Percentiles rank a stretch among this genome's conserved stretches.
These are phyloP conservation scores for Oligia strigilis DNA, from an alignment of 2,888 invertebrate genomes.

Conservation along the genomic window DNA sequence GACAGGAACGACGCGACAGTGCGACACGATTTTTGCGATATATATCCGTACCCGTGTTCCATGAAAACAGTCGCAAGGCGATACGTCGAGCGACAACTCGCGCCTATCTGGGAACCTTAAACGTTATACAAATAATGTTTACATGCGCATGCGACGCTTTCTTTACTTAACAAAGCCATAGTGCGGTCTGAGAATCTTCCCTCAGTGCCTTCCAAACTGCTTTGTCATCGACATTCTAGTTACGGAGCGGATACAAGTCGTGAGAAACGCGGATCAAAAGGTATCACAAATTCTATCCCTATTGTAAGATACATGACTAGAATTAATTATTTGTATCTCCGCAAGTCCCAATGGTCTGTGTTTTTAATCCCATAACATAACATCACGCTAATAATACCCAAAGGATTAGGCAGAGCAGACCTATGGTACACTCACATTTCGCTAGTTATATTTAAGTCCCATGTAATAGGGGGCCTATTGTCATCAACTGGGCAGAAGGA, in stretches of 20 bases:
- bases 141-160: not conserved
- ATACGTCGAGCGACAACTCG: no score
- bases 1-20: not conserved
- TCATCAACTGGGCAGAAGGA: no score
- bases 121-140: not conserved
- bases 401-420: not conserved
- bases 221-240: slow-evolving; percentile 62
- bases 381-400: not conserved
- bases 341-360: not conserved
- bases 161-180: not conserved
- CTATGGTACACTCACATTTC: not conserved
- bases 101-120: not conserved
- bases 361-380: not conserved
- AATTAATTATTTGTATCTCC: slow-evolving; percentile 35
- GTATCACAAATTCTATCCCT: slow-evolving; percentile 56
- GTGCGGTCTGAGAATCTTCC: not conserved
- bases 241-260: slow-evolving; percentile 62
- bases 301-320: slow-evolving; percentile 47
- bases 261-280: slow-evolving; percentile 61
- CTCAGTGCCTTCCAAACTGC: slow-evolving; percentile 34
- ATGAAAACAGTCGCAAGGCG: not conserved
- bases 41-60: not conserved
- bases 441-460: not conserved
- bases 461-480: not conserved
- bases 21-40: not conserved